Conservation (phyloP, 2,797 vertebrate species). For the Pseudotriccus pelzelni region DNA sequence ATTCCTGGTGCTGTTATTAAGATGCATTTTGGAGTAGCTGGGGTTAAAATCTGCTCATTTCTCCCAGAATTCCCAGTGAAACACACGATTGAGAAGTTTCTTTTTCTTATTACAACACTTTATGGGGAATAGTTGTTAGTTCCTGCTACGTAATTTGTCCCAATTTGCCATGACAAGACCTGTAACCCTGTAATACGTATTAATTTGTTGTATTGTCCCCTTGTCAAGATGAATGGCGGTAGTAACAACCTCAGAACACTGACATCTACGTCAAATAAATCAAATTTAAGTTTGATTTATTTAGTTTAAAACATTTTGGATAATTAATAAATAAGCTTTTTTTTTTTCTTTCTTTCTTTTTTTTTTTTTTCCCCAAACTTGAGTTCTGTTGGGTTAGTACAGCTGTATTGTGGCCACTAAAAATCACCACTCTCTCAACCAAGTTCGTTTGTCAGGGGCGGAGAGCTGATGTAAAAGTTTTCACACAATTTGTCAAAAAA, state of each 20-base stretch:
- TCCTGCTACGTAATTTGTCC: constrained; percentile 4
- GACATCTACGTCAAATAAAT: constrained; percentile 5
- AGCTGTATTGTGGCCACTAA: background rate
- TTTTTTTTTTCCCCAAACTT: background rate
- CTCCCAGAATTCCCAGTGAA: background rate
- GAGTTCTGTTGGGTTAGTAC: background rate
- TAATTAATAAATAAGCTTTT: constrained; percentile 47
- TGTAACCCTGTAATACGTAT: background rate
- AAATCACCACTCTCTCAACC: background rate
- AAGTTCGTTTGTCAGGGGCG: background rate
- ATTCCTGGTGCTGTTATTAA: background rate
- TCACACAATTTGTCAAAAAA: constrained; percentile 36
- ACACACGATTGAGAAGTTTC: background rate
- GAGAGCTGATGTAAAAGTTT: background rate
- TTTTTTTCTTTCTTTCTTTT: background rate
- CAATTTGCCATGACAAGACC: constrained; percentile 25
- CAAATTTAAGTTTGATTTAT: background rate
- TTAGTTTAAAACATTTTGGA: background rate
- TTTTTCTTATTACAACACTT: background rate
- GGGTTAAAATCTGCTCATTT: constrained; percentile 2
- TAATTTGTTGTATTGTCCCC: background rate
- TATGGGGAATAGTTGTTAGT: background rate
- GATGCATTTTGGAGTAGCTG: background rate
- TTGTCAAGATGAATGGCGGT: background rate
- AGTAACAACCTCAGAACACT: background rate